These are phyloP conservation scores for Antechinus stuartii DNA, from an alignment of 2,113 vertebrate species.

Conservation along the genomic window DNA sequence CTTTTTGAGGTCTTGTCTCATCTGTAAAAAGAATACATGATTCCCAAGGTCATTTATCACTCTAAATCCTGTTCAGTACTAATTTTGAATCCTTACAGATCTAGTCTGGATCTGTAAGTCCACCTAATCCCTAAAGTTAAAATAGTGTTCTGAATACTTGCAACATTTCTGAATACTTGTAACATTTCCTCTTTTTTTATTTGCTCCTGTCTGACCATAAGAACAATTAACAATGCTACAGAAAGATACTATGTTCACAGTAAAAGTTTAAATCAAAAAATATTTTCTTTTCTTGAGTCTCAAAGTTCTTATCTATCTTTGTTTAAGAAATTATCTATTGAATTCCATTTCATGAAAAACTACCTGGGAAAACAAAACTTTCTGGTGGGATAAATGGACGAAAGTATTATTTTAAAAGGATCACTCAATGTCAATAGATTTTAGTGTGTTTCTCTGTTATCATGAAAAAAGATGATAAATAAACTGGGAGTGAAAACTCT, in stretches of 20 bases:
- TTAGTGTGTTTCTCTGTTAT: neutral
- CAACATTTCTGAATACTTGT: neutral
- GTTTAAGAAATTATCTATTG: neutral
- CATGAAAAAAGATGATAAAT: neutral
- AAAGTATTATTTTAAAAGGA: neutral
- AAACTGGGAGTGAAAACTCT: neutral
- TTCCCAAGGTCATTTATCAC: neutral
- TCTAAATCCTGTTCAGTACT: neutral
- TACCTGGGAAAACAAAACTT: neutral
- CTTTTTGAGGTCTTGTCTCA: neutral
- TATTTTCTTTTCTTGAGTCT: neutral
- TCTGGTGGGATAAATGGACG: neutral
- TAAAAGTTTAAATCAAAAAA: neutral
- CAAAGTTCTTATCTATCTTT: neutral
- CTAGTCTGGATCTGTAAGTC: neutral
- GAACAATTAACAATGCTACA: accelerated
- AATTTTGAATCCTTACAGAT: neutral
- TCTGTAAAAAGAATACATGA: neutral
- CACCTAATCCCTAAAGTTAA: neutral
- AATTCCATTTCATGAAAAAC: neutral
- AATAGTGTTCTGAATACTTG: neutral
- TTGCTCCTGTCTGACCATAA: accelerated
- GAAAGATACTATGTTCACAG: neutral
- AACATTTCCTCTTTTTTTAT: neutral
- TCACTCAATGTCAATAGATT: neutral